phyloP scores from a whole-genome alignment of 2,797 vertebrate genomes.

The Phyllotis vaccarum region DNA sequence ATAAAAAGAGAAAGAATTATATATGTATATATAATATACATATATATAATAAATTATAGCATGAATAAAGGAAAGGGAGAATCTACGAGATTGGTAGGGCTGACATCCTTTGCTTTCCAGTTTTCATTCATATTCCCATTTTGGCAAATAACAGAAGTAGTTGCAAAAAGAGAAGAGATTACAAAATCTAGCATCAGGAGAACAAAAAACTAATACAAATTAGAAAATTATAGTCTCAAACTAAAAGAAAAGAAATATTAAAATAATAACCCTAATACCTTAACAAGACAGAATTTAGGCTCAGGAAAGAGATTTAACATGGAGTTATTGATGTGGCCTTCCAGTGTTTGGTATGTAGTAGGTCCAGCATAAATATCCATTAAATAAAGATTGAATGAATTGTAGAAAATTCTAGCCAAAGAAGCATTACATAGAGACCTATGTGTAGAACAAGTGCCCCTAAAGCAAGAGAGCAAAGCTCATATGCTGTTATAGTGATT shows the following conservation, averaged over 20 bases:
- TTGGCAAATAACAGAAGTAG: neutral
- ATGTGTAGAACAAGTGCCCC: neutral
- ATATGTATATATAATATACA: no score
- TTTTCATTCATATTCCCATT: neutral
- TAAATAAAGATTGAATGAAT: neutral
- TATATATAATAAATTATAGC: no score
- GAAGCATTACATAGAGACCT: neutral
- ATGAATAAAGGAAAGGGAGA: no score
- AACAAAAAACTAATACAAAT: neutral
- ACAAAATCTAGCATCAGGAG: no score
- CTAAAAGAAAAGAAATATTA: neutral
- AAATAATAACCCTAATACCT: neutral
- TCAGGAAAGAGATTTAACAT: neutral
- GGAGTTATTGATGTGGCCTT: neutral
- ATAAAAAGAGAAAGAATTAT: no score
- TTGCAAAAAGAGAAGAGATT: neutral
- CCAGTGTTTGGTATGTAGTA: neutral
- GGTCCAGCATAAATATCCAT: neutral
- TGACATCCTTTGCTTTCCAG: neutral
- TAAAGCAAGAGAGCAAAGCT: neutral
- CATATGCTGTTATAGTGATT: neutral
- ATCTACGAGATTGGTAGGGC: neutral
- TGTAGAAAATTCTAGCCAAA: neutral
- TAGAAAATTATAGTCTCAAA: neutral
- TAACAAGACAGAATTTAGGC: neutral